Evolutionary conservation across 2,888 invertebrate species (phyloP).

Genomic region (Lacanobia wlatinum): DNA sequence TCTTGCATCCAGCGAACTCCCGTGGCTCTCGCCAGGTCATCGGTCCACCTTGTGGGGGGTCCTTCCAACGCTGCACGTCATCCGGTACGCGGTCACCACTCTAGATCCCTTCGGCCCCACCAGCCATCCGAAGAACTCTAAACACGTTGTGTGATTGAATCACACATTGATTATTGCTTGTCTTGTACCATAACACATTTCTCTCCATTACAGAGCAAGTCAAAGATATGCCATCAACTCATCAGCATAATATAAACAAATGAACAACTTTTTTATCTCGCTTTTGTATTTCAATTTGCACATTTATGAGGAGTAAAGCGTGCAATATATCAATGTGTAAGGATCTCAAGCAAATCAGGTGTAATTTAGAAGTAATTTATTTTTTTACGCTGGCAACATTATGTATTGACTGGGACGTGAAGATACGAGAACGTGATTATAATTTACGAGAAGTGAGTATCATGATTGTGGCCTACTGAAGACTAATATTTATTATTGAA

Average conservation of each 20-base stretch:
- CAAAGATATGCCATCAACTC: constrained; percentile 21
- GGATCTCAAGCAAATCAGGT: constrained; percentile 25
- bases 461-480: background rate
- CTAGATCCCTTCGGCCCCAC: background rate
- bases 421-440: constrained; percentile 13
- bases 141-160: background rate
- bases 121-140: background rate
- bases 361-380: constrained; percentile 32
- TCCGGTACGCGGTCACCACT: background rate
- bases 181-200: background rate
- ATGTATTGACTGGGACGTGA: constrained; percentile 19
- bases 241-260: constrained; percentile 23
- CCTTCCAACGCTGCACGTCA: background rate
- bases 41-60: background rate
- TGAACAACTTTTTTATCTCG: constrained; percentile 10
- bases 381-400: constrained; percentile 17
- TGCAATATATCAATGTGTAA: constrained; percentile 29
- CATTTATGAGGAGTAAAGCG: constrained; percentile 43
- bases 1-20: background rate
- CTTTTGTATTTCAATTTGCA: constrained; percentile 23
- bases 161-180: background rate
- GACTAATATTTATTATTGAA: background rate
- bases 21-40: background rate
- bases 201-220: constrained; percentile 1
- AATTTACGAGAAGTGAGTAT: constrained; percentile 24